Conservation (phyloP, 2,797 vertebrate genomes). For the Syndactyla subalaris region DNA sequence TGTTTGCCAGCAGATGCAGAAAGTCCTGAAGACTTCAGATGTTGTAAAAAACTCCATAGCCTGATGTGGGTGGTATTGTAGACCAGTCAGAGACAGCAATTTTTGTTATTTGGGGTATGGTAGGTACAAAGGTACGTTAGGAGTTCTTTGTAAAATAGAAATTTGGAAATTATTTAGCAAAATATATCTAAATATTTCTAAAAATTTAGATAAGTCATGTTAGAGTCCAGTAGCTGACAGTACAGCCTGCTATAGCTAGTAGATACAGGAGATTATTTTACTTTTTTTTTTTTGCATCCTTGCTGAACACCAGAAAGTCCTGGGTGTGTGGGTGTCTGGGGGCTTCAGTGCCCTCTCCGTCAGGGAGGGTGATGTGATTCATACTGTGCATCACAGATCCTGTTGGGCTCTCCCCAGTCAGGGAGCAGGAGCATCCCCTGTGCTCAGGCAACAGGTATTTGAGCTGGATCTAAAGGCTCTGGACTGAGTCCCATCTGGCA, state of each 20-base stretch:
- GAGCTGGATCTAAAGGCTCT: not conserved
- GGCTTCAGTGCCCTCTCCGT: not conserved
- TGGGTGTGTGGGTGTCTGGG: not conserved
- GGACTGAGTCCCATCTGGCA: not conserved
- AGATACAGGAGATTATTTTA: not conserved
- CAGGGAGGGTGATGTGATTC: accelerated
- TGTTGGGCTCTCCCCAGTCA: not conserved
- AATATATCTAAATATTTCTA: not conserved
- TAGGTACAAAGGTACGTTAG: not conserved
- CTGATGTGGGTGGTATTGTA: not conserved
- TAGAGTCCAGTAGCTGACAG: not conserved
- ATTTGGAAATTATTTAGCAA: not conserved
- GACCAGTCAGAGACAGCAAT: not conserved
- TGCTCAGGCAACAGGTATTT: not conserved
- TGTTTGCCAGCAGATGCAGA: not conserved
- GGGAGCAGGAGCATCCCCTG: not conserved
- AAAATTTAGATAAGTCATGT: not conserved
- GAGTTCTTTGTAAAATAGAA: not conserved
- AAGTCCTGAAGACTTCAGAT: not conserved
- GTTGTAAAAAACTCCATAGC: not conserved
- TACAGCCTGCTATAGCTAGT: not conserved
- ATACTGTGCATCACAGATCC: not conserved
- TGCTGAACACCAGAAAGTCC: not conserved
- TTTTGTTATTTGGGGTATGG: not conserved
- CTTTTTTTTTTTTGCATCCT: not conserved